Evolutionary conservation across 2,797 vertebrate genomes (phyloP), one percentile per base, ranked within the genome.

Genomic region (Lates japonicus): DNA sequence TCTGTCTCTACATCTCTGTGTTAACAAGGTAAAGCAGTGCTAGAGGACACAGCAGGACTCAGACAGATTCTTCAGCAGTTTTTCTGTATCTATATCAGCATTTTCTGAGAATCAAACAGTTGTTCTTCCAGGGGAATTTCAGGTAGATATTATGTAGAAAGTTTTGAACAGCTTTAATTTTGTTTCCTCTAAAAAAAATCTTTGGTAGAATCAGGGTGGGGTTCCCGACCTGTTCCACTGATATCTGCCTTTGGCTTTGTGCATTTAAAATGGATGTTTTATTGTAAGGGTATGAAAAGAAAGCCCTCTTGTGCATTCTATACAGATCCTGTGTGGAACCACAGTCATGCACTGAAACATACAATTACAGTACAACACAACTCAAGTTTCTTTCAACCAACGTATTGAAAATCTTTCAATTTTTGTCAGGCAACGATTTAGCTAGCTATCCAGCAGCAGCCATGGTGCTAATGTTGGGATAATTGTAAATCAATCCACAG

Each of bases 41-140:
- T 52, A 6, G 69, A 74, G 63, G 71, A 79, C 77, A 59, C 70
- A 64, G 57, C 69, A 29, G 60, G 65, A 49, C 49, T 57, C 52
- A 22, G n/a, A 48, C 2, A 41, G 41, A 66, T 63, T 62, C 29
- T 22, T 61, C 48, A 59, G 62, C 69, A 74, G 49, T 66, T 46
- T 57, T 58, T 35, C 12, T n/a, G 29, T 17, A 19, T 51, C 49
- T 62, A 37, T 9, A 35, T 79, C 63, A 71, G 58, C 42, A 5
- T 5, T 42, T 71, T 49, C 22, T 60, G 35, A 54, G 57, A 61
- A 46, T 60, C 48, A 77, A 63, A 61, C 12, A 33, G 2, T 22
- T 39, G 41, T 33, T 70, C 48, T 66, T 35, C 20, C 0, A 8
- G 41, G 17, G 11, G 29, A 80, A 57, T 46, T 35, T 42, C 55